Evolutionary conservation across 1,140 invertebrate species (phyloP), one percentile per base, ranked within the genome.

Genomic region (Cephus cinctus): DNA sequence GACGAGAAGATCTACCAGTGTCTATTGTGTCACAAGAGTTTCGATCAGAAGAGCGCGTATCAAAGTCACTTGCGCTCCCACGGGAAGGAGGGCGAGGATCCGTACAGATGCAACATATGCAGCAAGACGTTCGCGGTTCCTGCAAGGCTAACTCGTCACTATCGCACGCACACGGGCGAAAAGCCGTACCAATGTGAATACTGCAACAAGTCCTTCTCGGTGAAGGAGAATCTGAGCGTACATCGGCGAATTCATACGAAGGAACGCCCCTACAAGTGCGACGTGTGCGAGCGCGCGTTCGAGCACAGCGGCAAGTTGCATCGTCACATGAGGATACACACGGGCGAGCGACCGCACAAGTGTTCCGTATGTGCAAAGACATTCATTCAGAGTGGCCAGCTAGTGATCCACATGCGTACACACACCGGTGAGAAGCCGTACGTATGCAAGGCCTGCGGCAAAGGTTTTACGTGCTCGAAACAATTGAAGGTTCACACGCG

Each of bases 351-450:
- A 16, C 94, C 94, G 0, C 95, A 96, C 73, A 90, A 90, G 59
- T 98, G 95, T 69, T 86, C 84, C n/a, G 85, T 95, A 35, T 98
- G 95, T 69, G 84, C 86, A 41, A 94, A 94, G 68, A 92, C 90
- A 0, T 94, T 94, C 66, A 93, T 94, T 19, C 90, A 93, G 64
- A 90, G 88, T 25, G 90, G 94, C 2, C 89, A 92, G 59, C 65
- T 92, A 48, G 89, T 91, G 0, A 92, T 91, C 49, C 89, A 92
- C 63, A 85, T 89, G 78, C 78, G 89, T 12, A 91, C 89, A 0
- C 89, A 98, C 71, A 98, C 94, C 0, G 83, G 92, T 1, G 90
- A 94, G 75, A 94, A 94, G 68, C 92, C 91, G 0, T 95, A 93
- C 63, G 87, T 92, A 9, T 97, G 94, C 67, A 87, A 89, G 50